Percentiles rank a stretch among this genome's conserved stretches.
Evolutionary conservation across 2,888 invertebrate genomes (phyloP).

Genomic region (Agrilus mali): DNA sequence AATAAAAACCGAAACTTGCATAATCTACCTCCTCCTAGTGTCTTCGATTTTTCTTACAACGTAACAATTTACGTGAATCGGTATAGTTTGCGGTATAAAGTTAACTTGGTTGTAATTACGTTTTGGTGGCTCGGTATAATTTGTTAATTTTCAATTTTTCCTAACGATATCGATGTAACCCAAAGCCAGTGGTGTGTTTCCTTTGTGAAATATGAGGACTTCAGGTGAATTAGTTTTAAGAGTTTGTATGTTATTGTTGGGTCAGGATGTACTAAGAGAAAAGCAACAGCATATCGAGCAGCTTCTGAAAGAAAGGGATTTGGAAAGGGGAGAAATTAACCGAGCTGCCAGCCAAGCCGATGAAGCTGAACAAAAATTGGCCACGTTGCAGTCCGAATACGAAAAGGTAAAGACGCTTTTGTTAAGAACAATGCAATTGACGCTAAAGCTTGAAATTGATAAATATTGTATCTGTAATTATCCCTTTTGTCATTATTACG

Average conservation of each 20-base stretch:
- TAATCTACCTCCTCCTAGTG: no score
- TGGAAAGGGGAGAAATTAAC: constrained; percentile 81
- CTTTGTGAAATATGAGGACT: constrained; percentile 15
- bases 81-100: no score
- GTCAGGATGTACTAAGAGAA: constrained; percentile 78
- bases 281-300: constrained; percentile 92
- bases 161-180: neutral
- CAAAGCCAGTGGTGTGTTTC: constrained; percentile 12
- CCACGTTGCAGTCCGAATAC: constrained; percentile 48
- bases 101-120: neutral
- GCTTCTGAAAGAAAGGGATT: constrained; percentile 78
- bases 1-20: no score
- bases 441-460: no score
- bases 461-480: no score
- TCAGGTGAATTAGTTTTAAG: constrained; percentile 11
- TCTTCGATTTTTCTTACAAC: no score
- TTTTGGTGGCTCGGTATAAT: neutral
- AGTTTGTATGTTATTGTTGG: constrained; percentile 16
- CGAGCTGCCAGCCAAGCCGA: constrained; percentile 72
- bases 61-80: no score
- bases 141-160: neutral
- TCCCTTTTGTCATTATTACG: no score
- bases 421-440: no score
- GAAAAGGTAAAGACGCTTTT: constrained; percentile 40
- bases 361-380: constrained; percentile 54